Base-by-base conservation (phyloP, 2,888 invertebrate species). In the Eupeodes latifasciatus region DNA sequence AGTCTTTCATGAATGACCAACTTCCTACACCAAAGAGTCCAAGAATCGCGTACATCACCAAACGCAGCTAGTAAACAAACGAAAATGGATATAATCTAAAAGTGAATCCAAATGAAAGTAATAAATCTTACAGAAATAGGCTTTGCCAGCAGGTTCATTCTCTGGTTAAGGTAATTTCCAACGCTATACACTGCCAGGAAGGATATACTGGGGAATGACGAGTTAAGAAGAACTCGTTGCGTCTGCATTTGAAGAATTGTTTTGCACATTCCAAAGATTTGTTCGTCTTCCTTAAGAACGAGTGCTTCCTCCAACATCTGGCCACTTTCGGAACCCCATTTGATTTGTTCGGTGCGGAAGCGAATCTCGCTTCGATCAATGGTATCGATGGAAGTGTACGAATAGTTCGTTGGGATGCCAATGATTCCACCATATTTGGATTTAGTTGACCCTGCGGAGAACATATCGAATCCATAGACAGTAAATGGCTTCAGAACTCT, bases 261-360 rank as follows among this genome's bases (percentile, higher is more conserved):
- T 90, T 96, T 95, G 81, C 97, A 97, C 40, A 98, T 95, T 1
- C 96, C 97, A 94, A 97, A 98, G 85, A 96, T 94, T 92, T 97
- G 96, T 11, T 97, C 97, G 87, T 96, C 95, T 88, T 97, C 96
- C 14, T 96, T 96, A n/a, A 98, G 92, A 4, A 97, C 93, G 44
- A 98, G 91, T 0, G 97, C 95, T 14, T 96, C 93, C 71, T 96
- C 93, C 62, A 98, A 94, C 78, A 95, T 92, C 90, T 95, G 92
- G 0, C 96, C 96, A 81, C 94, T 94, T 81, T 95, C 94, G 0
- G 95, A 94, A 51, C 94, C 94, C 96, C 96, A 97, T 90, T 96
- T 94, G 0, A 98, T 94, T 72, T 94, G 92, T 89, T 96, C 94
- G 84, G 95, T 94, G 62, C 95, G 94, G n/a, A 96, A 94, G 91